phyloP scores from a whole-genome alignment of 2,797 vertebrate genomes.

The Odontamblyopus rebecca region DNA sequence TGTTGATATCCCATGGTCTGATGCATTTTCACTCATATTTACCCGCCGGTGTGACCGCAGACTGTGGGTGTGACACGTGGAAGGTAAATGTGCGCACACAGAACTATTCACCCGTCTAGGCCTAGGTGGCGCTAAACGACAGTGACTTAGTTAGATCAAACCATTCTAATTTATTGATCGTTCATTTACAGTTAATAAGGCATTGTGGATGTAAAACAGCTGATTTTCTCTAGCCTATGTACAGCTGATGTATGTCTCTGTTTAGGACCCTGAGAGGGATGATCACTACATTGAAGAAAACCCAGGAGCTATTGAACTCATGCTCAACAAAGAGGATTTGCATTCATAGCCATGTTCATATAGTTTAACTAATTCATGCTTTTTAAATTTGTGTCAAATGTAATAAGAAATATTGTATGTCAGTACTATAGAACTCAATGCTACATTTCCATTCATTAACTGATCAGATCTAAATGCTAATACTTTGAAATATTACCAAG shows the following conservation, averaged over 20 bases:
- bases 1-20: background rate
- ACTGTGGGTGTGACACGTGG: background rate
- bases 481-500: no score
- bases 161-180: no score
- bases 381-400: background rate
- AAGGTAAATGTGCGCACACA: no score
- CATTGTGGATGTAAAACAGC: no score
- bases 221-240: background rate
- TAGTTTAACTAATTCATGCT: background rate
- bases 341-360: slow-evolving; percentile 26
- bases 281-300: slow-evolving; percentile 55
- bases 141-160: background rate
- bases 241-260: background rate
- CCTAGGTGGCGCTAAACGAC: background rate
- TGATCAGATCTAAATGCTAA: no score
- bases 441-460: no score
- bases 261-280: slow-evolving; percentile 57
- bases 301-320: slow-evolving; percentile 37
- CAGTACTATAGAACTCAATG: no score
- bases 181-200: background rate
- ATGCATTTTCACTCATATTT: background rate
- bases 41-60: background rate
- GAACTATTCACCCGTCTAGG: no score
- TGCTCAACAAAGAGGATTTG: slow-evolving; percentile 67
- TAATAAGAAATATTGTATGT: background rate